Conservation (phyloP, 1,140 invertebrate species). For the Armadillidium nasatum region DNA sequence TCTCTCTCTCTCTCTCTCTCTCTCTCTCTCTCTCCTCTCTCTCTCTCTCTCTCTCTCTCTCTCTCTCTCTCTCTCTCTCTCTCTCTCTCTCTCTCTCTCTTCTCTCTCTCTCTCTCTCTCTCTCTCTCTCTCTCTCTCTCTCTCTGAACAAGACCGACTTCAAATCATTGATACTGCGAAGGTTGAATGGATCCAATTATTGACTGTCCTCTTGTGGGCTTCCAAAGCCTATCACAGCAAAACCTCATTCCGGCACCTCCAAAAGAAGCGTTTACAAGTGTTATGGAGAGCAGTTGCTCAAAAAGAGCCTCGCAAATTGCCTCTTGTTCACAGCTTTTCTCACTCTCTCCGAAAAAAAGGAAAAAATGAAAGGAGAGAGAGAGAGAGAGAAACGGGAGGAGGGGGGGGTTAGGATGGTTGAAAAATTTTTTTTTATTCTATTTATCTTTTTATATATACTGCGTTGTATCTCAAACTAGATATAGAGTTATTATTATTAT, state of each 20-base stretch:
- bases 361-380: no score
- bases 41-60: constrained; percentile 2
- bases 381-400: no score
- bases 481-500: no score
- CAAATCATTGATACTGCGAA: neutral
- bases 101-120: constrained; percentile 2
- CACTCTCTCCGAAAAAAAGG: no score
- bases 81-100: constrained; percentile 2
- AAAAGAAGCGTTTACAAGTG: neutral
- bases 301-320: neutral
- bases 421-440: no score
- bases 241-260: neutral
- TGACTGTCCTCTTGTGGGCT: neutral
- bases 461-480: no score
- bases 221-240: neutral
- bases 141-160: neutral
- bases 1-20: constrained; percentile 2
- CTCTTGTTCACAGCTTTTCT: no score
- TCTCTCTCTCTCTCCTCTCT: constrained; percentile 2
- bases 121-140: neutral
- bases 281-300: neutral
- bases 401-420: no score
- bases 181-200: constrained; percentile 3
- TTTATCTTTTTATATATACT: no score
- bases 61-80: constrained; percentile 2